Evolutionary conservation across 2,797 vertebrate species (phyloP), one percentile per base, ranked within the genome.

Genomic region (Pitangus sulphuratus): DNA sequence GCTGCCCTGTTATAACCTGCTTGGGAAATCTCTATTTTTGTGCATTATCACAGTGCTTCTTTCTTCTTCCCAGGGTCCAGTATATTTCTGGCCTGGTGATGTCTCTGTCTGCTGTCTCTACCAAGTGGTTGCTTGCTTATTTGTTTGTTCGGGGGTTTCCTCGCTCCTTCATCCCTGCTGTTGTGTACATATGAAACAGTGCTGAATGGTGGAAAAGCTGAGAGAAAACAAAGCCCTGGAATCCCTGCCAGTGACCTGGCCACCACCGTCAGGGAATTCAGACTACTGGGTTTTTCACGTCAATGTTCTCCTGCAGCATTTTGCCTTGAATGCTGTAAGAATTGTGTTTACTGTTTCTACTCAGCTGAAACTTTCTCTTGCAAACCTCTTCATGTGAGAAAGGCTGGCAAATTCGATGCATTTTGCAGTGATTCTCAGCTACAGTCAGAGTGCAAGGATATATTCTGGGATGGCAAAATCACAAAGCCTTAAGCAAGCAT

Each of bases 31-130:
- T 89, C 72, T 82, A 12, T 93, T 92, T 93, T 77, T 51, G 25
- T 64, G 56, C 51, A n/a, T 93, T 87, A 90, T 64, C 48, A 21
- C 56, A 75, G 56, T 53, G 60, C 60, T 92, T 58, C 45, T 88
- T 53, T 77, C 56, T 60, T 78, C 89, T 88, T 92, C 25, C 35
- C 9, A 1, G 28, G 4, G 78, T 83, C 72, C 61, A 31, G 78
- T 88, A 71, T 84, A 95, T 87, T 91, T 89, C 70, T 95, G 91
- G 86, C 91, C 88, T 89, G 76, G 75, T 91, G 84, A 90, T 90
- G 93, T 96, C 91, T 93, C 86, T 94, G 51, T 95, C 85, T 95
- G 75, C 86, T 81, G 72, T 78, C 51, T 87, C 78, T 84, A 70
- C 87, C 48, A 70, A 75, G 77, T 31, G 40, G 75, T 80, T 89